Base-by-base conservation (phyloP, 1,140 invertebrate genomes). In the Harlomillsia oculata region DNA sequence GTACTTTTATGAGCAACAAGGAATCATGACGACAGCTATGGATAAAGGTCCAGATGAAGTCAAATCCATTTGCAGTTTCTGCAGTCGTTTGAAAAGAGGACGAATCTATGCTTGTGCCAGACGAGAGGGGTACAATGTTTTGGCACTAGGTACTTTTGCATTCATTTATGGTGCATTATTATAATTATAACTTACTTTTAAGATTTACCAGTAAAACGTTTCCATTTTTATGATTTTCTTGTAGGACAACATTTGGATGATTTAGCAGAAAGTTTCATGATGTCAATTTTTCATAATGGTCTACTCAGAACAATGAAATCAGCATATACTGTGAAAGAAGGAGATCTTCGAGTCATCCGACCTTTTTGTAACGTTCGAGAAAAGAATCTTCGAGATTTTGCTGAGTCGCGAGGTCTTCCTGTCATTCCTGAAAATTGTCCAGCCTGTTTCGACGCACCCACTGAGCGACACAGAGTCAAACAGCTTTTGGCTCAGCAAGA, bases 341-440 rank as follows among this genome's bases (percentile, higher is more conserved):
- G 63, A 55, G 83, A 88, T 67, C 69, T 94, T 26, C 75, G 88
- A 60, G 82, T 95, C 6, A 85, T 93, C 46, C 76, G 90, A 46
- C 90, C 90, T 1, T 86, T 93, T 67, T 82, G 89, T 2, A 90
- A 88, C 71, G 86, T 92, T 3, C 75, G 89, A 30, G 86, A 89
- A 66, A 85, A 83, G 64, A 73, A 80, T 13, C 66, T 88, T 6
- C 74, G 79, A 30, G 75, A 80, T 39, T 89, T 88, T 74, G 78
- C 79, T 4, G 81, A 80, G 56, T 74, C 74, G 58, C 78, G 80
- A 60, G 80, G 81, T 51, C 71, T 88, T 2, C 82, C 83, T 6
- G 69, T 82, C 9, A 80, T 82, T 34, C 70, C 74, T 26, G 77
- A 81, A 67, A 80, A 78, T 56, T 79, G 77, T 67, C 77, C 76